Evolutionary conservation across 2,888 invertebrate species (phyloP).

Genomic region (Abscondita cerata): DNA sequence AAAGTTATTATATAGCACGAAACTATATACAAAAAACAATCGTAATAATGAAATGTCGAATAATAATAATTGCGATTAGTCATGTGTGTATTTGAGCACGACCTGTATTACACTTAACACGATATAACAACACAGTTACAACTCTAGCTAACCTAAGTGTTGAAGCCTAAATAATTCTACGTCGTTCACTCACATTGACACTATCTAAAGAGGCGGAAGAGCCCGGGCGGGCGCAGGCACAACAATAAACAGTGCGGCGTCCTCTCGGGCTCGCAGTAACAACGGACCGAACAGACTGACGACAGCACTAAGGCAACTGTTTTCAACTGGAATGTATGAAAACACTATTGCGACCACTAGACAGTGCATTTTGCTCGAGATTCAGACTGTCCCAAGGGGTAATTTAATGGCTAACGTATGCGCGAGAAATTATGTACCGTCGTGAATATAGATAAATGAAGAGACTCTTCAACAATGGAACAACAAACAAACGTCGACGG

Average conservation of each 20-base stretch:
- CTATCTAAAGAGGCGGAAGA: slow-evolving; percentile 40
- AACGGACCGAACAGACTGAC: slow-evolving; percentile 48
- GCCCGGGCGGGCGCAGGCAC: slow-evolving; percentile 39
- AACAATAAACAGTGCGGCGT: slow-evolving; percentile 44
- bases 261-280: slow-evolving; percentile 36
- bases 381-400: slow-evolving; percentile 47
- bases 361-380: slow-evolving; percentile 42
- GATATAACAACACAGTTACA: slow-evolving; percentile 61
- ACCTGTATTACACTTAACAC: slow-evolving; percentile 58
- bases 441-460: slow-evolving; percentile 22
- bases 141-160: slow-evolving; percentile 61
- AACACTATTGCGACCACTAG: slow-evolving; percentile 55
- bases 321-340: slow-evolving; percentile 60
- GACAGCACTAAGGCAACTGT: slow-evolving; percentile 59
- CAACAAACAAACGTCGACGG: slow-evolving; percentile 20
- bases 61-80: slow-evolving; percentile 56
- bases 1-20: slow-evolving; percentile 36
- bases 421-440: slow-evolving; percentile 20
- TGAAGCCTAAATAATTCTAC: slow-evolving; percentile 60
- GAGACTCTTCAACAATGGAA: slow-evolving; percentile 23
- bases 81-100: slow-evolving; percentile 60
- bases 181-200: slow-evolving; percentile 53
- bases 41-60: slow-evolving; percentile 48
- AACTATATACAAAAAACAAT: slow-evolving; percentile 54
- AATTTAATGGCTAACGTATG: slow-evolving; percentile 30